Conservation (phyloP, 2,888 invertebrate genomes). For the Willowsia nigromaculata region DNA sequence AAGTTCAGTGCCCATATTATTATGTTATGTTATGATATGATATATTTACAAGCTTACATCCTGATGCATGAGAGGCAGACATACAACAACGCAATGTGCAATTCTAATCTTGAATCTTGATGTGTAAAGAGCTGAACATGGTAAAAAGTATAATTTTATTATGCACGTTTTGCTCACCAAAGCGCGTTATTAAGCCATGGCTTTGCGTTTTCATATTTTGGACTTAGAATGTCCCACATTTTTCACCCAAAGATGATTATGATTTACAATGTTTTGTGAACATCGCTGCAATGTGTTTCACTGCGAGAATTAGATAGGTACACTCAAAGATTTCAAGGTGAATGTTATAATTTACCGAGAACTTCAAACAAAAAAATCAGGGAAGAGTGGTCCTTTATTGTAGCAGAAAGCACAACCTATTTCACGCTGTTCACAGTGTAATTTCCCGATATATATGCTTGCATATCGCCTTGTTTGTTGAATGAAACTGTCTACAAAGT, state of each 20-base stretch:
- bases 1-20: background rate
- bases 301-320: background rate
- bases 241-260: constrained; percentile 22
- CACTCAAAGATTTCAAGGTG: constrained; percentile 6
- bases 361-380: constrained; percentile 17
- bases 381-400: background rate
- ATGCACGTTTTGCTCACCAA: background rate
- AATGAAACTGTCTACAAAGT: constrained; percentile 2
- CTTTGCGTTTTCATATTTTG: background rate
- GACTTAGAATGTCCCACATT: constrained; percentile 30
- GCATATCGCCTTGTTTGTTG: background rate
- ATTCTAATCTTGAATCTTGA: constrained; percentile 20
- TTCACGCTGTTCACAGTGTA: constrained; percentile 61
- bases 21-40: background rate
- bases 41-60: background rate
- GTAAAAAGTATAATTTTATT: constrained; percentile 27
- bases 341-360: constrained; percentile 38
- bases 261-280: constrained; percentile 12
- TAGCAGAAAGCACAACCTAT: constrained; percentile 45
- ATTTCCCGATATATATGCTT: constrained; percentile 33
- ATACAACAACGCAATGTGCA: background rate
- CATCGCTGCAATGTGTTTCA: background rate
- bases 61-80: background rate
- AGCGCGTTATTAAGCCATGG: background rate
- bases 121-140: constrained; percentile 6